Percentiles rank a stretch among this genome's conserved stretches.
Conservation (phyloP, 2,888 invertebrate genomes). For the Apoda limacodes region DNA sequence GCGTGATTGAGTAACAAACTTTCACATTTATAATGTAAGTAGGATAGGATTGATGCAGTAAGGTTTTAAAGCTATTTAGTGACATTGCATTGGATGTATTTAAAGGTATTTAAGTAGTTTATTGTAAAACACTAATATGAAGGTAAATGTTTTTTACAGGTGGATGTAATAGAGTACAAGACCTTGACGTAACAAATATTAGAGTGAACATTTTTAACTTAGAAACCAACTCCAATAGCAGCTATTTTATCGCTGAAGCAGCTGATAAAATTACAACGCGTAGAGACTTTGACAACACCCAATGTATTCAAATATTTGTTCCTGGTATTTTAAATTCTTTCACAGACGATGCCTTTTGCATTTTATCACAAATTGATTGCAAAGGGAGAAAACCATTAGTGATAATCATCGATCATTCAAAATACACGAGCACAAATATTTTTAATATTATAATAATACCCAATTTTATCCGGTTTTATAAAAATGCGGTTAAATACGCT, state of each 20-base stretch:
- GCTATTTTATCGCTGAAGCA: background rate
- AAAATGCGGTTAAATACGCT: background rate
- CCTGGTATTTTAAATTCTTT: background rate
- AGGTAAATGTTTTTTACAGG: too few species aligned
- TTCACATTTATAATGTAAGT: background rate
- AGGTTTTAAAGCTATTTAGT: too few species aligned
- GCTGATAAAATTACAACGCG: background rate
- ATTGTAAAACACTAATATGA: too few species aligned
- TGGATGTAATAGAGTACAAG: background rate
- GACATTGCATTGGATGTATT: too few species aligned
- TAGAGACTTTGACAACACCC: background rate
- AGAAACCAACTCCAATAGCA: background rate
- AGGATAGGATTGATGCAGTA: too few species aligned
- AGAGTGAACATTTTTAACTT: background rate
- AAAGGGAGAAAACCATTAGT: background rate
- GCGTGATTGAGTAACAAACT: background rate
- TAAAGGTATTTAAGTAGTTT: too few species aligned
- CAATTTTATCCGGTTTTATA: background rate
- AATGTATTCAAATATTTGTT: background rate
- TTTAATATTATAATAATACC: background rate
- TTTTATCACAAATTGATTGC: background rate
- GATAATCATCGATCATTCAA: background rate
- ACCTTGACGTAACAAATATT: background rate
- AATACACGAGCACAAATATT: too few species aligned
- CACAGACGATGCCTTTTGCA: background rate